Evolutionary conservation across 64 coral and sea anemone species (phyloP), one percentile per base, ranked within the genome.

Genomic region (Montipora sp.): DNA sequence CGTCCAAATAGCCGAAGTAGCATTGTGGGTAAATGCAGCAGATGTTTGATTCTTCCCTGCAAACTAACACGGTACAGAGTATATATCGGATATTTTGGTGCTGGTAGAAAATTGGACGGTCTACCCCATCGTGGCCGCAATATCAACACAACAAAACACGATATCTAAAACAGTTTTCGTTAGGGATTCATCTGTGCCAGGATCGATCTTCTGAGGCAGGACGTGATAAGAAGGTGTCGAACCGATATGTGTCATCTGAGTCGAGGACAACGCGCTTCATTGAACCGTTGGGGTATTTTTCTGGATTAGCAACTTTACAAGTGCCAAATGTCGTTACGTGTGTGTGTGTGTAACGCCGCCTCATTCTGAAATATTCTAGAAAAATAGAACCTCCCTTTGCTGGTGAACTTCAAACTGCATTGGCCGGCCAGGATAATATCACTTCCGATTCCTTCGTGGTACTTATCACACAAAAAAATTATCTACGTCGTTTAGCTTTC

Each of bases 21-120:
- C 63, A 85, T 85, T 72, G 44, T 85, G 82, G 82, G 82, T 85
- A 85, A 85, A 48, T 70, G 60, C 46, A 49, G 82, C 82, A 85
- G 82, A 69, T 85, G 82, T 85, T 85, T 19, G 7, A 57, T 36
- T 68, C 82, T 58, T 81, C 12, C 79, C 4, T 71, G 19, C 18
- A 20, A 12, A 48, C 7, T 71, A 59, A 22, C 19, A 63, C 36
- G 36, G 36, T 36, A 36, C 36, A 36, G 36, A 0, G 36, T 36
- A 14, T 63, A 14, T 63, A 9, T 50, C 44, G 21, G 15, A 16
- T 7, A 9, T 68, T 10, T 9, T 57, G 60, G 59, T 16, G 49
- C 16, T 68, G 74, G 60, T 12, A 47, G 11, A 49, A 47, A 71
- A 85, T 49, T 18, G 61, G 18, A 5, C 36, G 65, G 68, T 85